Base-by-base conservation (phyloP, 2,113 vertebrate species). In the Dicerorhinus sumatrensis region DNA sequence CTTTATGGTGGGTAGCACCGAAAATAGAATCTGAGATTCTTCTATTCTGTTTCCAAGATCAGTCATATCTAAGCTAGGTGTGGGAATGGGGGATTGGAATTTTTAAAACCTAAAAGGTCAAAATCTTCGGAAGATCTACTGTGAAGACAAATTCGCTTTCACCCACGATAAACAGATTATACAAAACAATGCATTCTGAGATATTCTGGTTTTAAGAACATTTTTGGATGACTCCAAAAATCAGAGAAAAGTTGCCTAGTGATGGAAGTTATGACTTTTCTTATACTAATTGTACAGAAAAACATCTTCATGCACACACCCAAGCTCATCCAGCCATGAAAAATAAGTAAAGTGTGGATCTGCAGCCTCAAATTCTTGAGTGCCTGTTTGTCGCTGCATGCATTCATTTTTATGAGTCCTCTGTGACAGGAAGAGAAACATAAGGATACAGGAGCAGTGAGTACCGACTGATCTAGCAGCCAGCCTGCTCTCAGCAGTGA, bases 391-490 rank as follows among this genome's bases (percentile, higher is more conserved):
- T 85, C 42, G 18, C 56, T 18, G 46, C 48, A 17, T 0, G 21
- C n/a, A 8, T 42, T 63, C 39, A 8, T 63, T 16, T 39, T 79
- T 42, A 67, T 2, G 48, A 79, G 48, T 82, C n/a, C 83, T 72
- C 70, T 42, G 65, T 54, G 72, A 62, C 23, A 36, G 73, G 81
- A 81, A 69, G 72, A 86, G 91, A 91, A 56, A 48, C 18, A 6
- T 10, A 36, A 75, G 36, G 60, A 46, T 20, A 33, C 31, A 60
- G 67, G 62, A 65, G 72, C 36, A 65, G 25, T 14, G 63, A 97
- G n/a, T 42, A 46, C 83, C 72, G 18, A 46, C 89, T 85, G 84
- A 76, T 79, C 85, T 92, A 95, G 93, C 85, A 91, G 84, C 17
- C 58, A 31, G 91, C 60, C 90, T 20, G 7, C 65, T 97, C 80